Conservation (phyloP, 2,888 invertebrate species). For the Dryococelus australis region DNA sequence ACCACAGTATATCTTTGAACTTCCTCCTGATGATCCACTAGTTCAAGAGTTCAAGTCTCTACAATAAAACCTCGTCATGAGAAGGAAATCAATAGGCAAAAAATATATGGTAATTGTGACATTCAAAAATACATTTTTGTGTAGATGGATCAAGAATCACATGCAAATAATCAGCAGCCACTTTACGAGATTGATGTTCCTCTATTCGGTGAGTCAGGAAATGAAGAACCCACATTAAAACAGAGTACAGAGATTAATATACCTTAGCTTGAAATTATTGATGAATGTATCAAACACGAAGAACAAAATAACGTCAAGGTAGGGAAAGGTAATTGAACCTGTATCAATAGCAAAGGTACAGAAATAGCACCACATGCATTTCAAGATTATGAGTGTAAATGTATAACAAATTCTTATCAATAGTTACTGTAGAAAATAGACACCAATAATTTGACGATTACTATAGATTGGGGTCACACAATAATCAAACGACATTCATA, state of each 20-base stretch:
- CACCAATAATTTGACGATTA: conserved; percentile 5
- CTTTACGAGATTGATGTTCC: neutral
- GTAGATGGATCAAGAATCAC: neutral
- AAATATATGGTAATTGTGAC: too few relatives aligned
- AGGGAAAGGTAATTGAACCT: neutral
- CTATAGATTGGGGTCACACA: conserved; percentile 26
- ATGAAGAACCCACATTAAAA: neutral
- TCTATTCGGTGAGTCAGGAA: neutral
- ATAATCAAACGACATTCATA: conserved; percentile 5
- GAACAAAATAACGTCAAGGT: neutral
- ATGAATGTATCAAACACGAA: neutral
- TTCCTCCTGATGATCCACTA: too few relatives aligned
- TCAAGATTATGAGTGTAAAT: neutral
- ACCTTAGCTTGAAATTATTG: neutral
- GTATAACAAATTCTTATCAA: neutral
- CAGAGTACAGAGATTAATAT: neutral
- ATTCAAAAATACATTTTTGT: too few relatives aligned
- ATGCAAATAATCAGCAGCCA: neutral
- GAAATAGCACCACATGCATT: neutral
- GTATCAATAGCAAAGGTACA: neutral
- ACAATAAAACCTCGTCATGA: too few relatives aligned
- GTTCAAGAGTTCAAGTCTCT: too few relatives aligned
- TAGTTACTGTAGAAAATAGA: conserved; percentile 28
- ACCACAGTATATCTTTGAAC: too few relatives aligned
- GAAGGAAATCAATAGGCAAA: too few relatives aligned